These are phyloP conservation scores for Cephalopterus ornatus DNA, from an alignment of 2,113 vertebrate genomes.

Conservation along the genomic window DNA sequence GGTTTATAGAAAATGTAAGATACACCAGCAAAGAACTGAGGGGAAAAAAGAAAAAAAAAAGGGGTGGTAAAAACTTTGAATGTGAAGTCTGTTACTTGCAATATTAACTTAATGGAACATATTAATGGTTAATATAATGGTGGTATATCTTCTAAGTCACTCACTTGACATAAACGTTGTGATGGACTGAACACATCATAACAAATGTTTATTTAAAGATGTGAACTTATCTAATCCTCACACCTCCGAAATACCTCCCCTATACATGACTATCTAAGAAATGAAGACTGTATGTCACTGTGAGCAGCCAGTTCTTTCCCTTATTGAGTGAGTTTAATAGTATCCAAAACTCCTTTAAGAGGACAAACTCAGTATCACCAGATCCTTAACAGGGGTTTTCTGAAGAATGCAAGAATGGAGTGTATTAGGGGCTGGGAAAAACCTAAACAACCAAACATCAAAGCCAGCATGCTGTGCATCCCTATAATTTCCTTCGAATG, in stretches of 20 bases:
- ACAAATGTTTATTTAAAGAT: background rate
- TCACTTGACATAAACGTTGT: background rate
- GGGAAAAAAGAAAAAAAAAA: background rate
- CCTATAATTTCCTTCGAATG: background rate
- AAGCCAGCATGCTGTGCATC: background rate
- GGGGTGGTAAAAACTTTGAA: background rate
- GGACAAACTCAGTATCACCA: background rate
- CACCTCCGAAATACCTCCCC: background rate
- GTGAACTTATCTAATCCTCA: background rate
- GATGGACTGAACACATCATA: too few relatives aligned
- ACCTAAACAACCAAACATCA: fast-evolving
- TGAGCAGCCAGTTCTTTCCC: background rate
- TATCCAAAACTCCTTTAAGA: background rate
- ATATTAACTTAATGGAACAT: background rate
- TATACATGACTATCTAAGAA: background rate
- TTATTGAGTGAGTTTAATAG: background rate
- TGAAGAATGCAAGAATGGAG: background rate
- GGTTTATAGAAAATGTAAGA: background rate
- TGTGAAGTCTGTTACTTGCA: background rate
- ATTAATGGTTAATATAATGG: background rate
- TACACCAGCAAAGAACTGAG: background rate
- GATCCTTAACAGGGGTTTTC: background rate
- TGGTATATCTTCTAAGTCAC: background rate
- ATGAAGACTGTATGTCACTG: background rate
- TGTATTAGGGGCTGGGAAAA: background rate